Evolutionary conservation across 1,140 invertebrate species (phyloP).

Genomic region (Zaprionus lachaisei): DNA sequence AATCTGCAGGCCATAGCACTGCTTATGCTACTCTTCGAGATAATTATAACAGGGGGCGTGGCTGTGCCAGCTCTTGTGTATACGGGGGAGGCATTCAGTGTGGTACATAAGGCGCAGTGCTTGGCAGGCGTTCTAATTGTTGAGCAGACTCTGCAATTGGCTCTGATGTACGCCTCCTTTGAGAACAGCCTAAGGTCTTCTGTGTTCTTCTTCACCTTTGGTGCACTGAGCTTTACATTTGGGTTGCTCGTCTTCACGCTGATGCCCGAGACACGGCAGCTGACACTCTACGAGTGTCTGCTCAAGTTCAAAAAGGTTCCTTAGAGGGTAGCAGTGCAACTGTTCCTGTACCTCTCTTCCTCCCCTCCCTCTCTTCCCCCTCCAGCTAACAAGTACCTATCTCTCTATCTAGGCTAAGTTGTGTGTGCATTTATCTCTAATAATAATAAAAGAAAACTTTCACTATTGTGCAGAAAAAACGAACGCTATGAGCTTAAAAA

Average conservation of each 20-base stretch:
- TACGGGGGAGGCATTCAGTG: slow-evolving; percentile 69
- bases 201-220: slow-evolving; percentile 71
- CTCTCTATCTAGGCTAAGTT: slow-evolving; percentile 41
- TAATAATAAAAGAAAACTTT: slow-evolving; percentile 22
- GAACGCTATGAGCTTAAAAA: background rate
- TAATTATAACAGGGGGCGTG: slow-evolving; percentile 66
- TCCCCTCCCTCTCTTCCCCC: background rate
- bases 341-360: background rate
- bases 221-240: slow-evolving; percentile 60
- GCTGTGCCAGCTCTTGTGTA: slow-evolving; percentile 69
- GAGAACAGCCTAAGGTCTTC: slow-evolving; percentile 54
- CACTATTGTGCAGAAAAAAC: slow-evolving; percentile 14
- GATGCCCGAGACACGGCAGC: slow-evolving; percentile 70
- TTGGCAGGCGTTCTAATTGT: slow-evolving; percentile 60
- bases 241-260: slow-evolving; percentile 66
- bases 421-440: slow-evolving; percentile 37
- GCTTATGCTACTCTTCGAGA: slow-evolving; percentile 71
- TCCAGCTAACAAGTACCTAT: slow-evolving; percentile 22
- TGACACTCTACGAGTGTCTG: slow-evolving; percentile 74
- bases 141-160: slow-evolving; percentile 67
- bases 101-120: slow-evolving; percentile 62
- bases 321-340: slow-evolving; percentile 15
- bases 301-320: slow-evolving; percentile 75
- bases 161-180: slow-evolving; percentile 59
- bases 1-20: slow-evolving; percentile 69